Percentiles rank a stretch among this genome's conserved stretches.
Conservation (phyloP, 2,797 vertebrate species). For the Myotis myotis region DNA sequence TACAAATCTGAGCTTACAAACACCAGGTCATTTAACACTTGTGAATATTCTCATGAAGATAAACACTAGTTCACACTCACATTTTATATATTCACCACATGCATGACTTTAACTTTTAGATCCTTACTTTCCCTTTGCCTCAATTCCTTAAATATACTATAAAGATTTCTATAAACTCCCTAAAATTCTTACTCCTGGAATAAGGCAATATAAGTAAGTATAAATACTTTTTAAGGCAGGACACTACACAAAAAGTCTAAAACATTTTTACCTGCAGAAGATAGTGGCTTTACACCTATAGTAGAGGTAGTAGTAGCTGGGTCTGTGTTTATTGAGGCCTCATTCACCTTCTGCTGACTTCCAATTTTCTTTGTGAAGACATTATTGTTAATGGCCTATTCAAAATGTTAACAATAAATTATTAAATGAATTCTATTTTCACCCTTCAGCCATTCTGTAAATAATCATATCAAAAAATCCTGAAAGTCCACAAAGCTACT, state of each 20-base stretch:
- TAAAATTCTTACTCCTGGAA: not conserved
- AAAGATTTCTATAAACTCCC: not conserved
- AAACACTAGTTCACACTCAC: not conserved
- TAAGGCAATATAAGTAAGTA: not conserved
- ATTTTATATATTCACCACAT: not conserved
- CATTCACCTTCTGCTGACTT: conserved; percentile 86
- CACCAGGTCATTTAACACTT: conserved; percentile 21
- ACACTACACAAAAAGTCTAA: not conserved
- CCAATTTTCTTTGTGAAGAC: conserved; percentile 83
- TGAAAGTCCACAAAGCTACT: not conserved
- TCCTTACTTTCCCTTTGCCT: not conserved
- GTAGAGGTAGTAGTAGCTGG: conserved; percentile 83
- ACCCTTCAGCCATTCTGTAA: conserved; percentile 10
- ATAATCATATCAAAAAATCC: conserved; percentile 8
- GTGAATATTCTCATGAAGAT: not conserved
- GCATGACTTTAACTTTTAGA: not conserved
- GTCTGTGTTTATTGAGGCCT: conserved; percentile 85
- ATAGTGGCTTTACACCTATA: conserved; percentile 80
- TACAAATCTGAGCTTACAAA: not conserved
- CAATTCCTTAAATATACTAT: not conserved
- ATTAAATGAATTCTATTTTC: not conserved
- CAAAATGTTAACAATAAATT: conserved; percentile 55
- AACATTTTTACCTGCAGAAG: conserved; percentile 89
- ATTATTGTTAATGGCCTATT: conserved; percentile 75
- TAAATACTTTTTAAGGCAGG: not conserved